Conservation (phyloP, 92 coral and sea anemone species). For the Palythoa heliodiscus region DNA sequence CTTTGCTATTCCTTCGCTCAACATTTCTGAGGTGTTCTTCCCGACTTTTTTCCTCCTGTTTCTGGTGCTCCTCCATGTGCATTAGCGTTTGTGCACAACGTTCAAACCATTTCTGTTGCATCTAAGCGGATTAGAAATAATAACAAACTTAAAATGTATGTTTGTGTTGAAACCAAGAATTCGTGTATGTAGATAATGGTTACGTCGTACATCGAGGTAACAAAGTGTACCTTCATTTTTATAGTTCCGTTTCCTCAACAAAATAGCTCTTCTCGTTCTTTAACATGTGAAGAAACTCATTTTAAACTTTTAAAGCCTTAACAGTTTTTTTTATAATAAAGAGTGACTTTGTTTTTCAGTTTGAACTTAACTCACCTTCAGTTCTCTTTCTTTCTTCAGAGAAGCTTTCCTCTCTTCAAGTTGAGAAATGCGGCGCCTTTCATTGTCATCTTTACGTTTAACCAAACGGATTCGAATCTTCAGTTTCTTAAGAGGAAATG, state of each 20-base stretch:
- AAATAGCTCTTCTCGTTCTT: too few relatives aligned
- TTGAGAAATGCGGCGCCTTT: slow-evolving; percentile 46
- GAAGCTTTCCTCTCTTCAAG: slow-evolving; percentile 55
- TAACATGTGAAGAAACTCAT: too few relatives aligned
- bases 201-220: too few relatives aligned
- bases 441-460: slow-evolving; percentile 52
- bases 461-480: slow-evolving; percentile 68
- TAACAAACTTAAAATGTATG: too few relatives aligned
- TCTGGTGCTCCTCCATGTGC: slow-evolving; percentile 53
- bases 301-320: too few relatives aligned
- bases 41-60: slow-evolving; percentile 45
- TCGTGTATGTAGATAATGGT: too few relatives aligned
- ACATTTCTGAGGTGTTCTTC: slow-evolving; percentile 62
- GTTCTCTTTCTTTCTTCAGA: slow-evolving; percentile 47
- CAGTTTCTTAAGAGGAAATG: slow-evolving; percentile 44
- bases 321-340: too few relatives aligned
- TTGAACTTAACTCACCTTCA: slow-evolving; percentile 67
- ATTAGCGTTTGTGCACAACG: slow-evolving; percentile 66
- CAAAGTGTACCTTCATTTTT: neutral
- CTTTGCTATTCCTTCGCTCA: slow-evolving; percentile 55
- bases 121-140: neutral
- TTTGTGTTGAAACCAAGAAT: too few relatives aligned
- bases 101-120: slow-evolving; percentile 73
- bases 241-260: too few relatives aligned
- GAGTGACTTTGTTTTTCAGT: too few relatives aligned